Evolutionary conservation across 2,797 vertebrate genomes (phyloP).

Genomic region (Urophycis tenuis): DNA sequence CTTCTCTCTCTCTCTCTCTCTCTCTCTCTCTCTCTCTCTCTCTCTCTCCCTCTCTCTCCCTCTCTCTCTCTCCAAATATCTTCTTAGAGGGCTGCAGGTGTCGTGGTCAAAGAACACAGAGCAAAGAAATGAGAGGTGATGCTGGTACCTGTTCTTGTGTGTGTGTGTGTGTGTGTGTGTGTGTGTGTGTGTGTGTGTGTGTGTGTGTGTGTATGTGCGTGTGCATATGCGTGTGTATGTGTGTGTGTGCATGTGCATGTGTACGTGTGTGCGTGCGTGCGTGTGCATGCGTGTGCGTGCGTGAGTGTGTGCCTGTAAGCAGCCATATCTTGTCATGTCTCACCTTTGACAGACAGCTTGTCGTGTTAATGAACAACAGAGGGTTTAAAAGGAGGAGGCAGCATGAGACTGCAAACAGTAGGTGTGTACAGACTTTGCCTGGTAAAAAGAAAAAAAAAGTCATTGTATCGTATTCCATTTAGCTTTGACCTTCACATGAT

Average conservation of each 20-base stretch:
- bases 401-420: not conserved
- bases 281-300: slow-evolving; percentile 1
- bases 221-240: slow-evolving; percentile 4
- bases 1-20: not conserved
- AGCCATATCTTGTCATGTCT: slow-evolving; percentile 8
- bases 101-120: slow-evolving; percentile 5
- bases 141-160: not conserved
- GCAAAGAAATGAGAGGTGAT: not conserved
- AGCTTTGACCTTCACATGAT: not conserved
- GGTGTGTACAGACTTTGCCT: not conserved
- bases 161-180: slow-evolving; percentile 3
- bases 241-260: not conserved
- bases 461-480: not conserved
- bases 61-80: not conserved
- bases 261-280: not conserved
- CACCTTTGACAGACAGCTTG: slow-evolving; percentile 7
- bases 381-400: not conserved
- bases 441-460: too few species aligned
- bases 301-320: not conserved
- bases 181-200: not conserved
- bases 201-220: slow-evolving; percentile 1
- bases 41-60: not conserved
- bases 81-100: slow-evolving; percentile 14
- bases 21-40: not conserved
- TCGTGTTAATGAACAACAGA: not conserved